A percentile compares a stretch with the other conserved stretches of the same genome.
Evolutionary conservation across 1,140 invertebrate species (phyloP).

Genomic region (Bombyx mori): DNA sequence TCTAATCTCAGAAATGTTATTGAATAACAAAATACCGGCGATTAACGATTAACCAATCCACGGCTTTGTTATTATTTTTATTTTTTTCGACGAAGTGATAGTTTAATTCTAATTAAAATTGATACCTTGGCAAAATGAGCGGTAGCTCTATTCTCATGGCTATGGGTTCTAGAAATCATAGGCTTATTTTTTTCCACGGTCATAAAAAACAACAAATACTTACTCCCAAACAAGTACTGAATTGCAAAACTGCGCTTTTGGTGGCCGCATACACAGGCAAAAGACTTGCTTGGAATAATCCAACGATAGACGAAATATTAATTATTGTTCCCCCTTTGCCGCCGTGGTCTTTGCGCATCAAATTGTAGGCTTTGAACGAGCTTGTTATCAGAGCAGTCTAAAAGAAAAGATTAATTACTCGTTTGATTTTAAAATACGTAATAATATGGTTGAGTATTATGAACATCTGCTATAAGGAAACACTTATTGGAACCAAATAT

Average conservation of each 20-base stretch:
- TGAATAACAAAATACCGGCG: no score
- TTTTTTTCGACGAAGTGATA: no score
- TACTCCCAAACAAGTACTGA: constrained; percentile 70
- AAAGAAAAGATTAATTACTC: constrained; percentile 15
- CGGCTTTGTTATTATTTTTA: no score
- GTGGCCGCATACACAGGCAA: constrained; percentile 72
- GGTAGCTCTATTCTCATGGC: no score
- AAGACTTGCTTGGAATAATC: constrained; percentile 59
- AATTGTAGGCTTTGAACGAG: constrained; percentile 64
- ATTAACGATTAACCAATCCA: no score
- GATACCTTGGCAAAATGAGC: not conserved
- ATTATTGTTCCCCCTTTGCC: constrained; percentile 66
- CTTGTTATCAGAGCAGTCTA: constrained; percentile 48
- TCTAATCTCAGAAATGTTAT: no score
- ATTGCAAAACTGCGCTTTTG: constrained; percentile 72
- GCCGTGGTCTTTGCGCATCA: constrained; percentile 69
- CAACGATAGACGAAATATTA: constrained; percentile 68
- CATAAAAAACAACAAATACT: constrained; percentile 17
- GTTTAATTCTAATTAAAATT: constrained; percentile 1
- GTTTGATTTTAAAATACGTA: no score
- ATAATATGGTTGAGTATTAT: no score
- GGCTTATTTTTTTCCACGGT: no score
- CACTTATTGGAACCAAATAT: no score
- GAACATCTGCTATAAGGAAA: no score
- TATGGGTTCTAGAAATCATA: no score